These are phyloP conservation scores for Eugnorisma glareosa DNA, from an alignment of 2,888 invertebrate species.

Conservation along the genomic window DNA sequence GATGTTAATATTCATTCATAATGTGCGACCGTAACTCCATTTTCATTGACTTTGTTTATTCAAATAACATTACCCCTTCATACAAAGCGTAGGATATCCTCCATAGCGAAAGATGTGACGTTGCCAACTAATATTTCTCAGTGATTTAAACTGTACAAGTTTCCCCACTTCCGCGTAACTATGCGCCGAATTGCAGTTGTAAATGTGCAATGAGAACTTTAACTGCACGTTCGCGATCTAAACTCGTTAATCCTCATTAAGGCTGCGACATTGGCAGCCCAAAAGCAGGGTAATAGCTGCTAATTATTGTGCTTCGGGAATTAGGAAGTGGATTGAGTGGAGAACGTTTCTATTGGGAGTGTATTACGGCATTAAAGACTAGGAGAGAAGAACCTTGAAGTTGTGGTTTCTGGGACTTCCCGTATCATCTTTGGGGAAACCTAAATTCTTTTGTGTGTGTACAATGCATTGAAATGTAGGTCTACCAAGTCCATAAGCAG, in stretches of 20 bases:
- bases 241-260: constrained; percentile 63
- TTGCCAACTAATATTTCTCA: constrained; percentile 57
- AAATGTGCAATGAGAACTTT: constrained; percentile 60
- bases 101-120: constrained; percentile 33
- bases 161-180: constrained; percentile 52
- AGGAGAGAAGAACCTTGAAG: too few species aligned
- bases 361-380: background rate
- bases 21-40: background rate
- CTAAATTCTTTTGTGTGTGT: background rate
- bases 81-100: constrained; percentile 49
- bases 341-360: constrained; percentile 11
- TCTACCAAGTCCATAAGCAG: background rate
- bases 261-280: constrained; percentile 35
- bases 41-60: background rate
- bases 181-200: constrained; percentile 59
- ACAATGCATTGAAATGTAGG: background rate
- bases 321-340: constrained; percentile 10
- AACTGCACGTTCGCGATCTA: constrained; percentile 55
- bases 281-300: constrained; percentile 36
- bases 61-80: constrained; percentile 11
- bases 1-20: background rate
- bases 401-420: background rate
- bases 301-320: constrained; percentile 36
- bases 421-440: background rate
- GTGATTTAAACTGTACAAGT: constrained; percentile 56